phyloP scores from a whole-genome alignment of 53 echinoderm and acorn worm species.

The Holothuria scabra region DNA sequence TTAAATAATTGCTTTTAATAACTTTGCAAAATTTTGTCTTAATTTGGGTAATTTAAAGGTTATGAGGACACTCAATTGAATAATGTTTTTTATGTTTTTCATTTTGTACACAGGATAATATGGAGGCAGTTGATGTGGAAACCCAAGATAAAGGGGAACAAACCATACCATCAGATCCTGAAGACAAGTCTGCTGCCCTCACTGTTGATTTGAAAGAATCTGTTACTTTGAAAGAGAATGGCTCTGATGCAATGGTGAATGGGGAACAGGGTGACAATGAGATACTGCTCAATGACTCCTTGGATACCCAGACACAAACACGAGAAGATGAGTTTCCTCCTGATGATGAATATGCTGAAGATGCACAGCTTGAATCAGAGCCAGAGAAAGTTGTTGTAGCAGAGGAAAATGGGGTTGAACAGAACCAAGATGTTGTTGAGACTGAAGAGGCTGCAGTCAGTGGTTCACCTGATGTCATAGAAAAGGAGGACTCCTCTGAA shows the following conservation, averaged over 20 bases:
- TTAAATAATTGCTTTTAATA: too few species aligned
- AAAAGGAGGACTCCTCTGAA: conserved; percentile 37
- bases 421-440: not conserved
- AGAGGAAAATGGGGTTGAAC: not conserved
- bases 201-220: conserved; percentile 19
- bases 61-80: too few species aligned
- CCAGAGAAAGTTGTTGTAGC: not conserved
- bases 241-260: conserved; percentile 21
- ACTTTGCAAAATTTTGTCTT: too few species aligned
- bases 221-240: conserved; percentile 7
- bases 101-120: conserved; percentile 9
- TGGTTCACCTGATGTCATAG: not conserved
- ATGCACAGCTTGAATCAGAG: not conserved
- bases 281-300: conserved; percentile 5
- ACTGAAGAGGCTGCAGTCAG: not conserved
- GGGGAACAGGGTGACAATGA: not conserved
- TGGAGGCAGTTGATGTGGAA: conserved; percentile 12
- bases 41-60: too few species aligned
- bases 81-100: not conserved
- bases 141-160: conserved; percentile 14
- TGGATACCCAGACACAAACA: conserved; percentile 41
- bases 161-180: not conserved
- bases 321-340: conserved; percentile 46
- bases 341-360: conserved; percentile 1
- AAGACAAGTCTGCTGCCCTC: not conserved